phyloP scores from a whole-genome alignment of 2,113 vertebrate genomes.

The Condylura cristata region DNA sequence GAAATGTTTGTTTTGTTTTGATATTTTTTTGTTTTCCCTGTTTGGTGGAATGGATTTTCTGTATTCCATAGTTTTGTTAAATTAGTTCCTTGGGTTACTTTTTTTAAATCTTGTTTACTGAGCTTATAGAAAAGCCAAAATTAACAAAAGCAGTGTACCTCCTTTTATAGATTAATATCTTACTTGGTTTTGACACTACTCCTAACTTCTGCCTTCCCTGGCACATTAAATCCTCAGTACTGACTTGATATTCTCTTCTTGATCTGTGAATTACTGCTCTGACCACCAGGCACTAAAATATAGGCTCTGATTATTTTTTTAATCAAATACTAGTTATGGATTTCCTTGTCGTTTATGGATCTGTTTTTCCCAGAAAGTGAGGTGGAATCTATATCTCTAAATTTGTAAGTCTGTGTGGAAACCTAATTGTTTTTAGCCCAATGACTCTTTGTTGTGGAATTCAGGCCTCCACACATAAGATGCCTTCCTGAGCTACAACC shows the following conservation, averaged over 20 bases:
- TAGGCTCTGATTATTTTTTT: not conserved
- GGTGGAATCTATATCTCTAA: not conserved
- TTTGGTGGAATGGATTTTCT: conserved; percentile 13
- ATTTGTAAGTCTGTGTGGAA: not conserved
- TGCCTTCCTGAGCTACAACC: not conserved
- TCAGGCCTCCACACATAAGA: not conserved
- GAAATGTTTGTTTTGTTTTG: not conserved
- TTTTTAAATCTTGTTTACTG: not conserved
- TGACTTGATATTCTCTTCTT: not conserved
- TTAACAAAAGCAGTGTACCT: not conserved
- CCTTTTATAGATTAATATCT: not conserved
- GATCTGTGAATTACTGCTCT: not conserved
- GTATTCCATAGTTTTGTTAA: not conserved
- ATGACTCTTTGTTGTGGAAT: not conserved
- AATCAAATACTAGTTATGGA: not conserved
- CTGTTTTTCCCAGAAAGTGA: not conserved
- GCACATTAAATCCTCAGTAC: not conserved
- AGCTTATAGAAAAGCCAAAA: not conserved
- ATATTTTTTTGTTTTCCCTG: not conserved
- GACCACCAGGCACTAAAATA: not conserved
- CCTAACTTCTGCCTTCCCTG: not conserved
- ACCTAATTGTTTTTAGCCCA: not conserved
- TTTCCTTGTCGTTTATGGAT: not conserved
- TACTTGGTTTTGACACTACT: not conserved
- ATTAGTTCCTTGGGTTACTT: not conserved